Evolutionary conservation across 2,888 invertebrate species (phyloP).

Genomic region (Mesoligia furuncula): DNA sequence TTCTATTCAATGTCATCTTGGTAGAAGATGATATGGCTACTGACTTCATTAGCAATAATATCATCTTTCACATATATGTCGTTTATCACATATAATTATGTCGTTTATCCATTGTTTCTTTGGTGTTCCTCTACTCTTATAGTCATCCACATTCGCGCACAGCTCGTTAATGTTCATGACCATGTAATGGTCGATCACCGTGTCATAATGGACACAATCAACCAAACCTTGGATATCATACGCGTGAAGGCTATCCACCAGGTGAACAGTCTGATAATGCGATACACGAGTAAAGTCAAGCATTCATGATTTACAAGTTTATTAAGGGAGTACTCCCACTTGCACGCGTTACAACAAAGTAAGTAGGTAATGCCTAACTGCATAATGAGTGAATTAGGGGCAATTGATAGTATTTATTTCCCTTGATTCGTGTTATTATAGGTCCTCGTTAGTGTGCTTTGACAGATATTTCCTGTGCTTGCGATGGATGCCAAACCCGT

Average conservation of each 20-base stretch:
- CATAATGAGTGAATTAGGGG: not conserved
- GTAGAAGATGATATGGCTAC: not conserved
- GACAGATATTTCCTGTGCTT: conserved; percentile 3
- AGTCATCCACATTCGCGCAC: not conserved
- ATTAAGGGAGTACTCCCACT: not conserved
- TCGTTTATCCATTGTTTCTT: too few relatives aligned
- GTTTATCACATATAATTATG: too few relatives aligned
- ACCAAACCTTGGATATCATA: not conserved
- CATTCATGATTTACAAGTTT: not conserved
- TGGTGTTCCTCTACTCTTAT: not conserved
- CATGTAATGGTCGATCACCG: not conserved
- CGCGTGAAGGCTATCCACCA: not conserved
- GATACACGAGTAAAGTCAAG: not conserved
- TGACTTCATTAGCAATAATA: not conserved
- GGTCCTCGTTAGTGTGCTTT: not conserved
- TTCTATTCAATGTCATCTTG: not conserved
- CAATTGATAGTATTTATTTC: conserved; percentile 6
- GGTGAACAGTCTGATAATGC: not conserved
- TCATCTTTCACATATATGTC: not conserved
- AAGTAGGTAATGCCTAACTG: not conserved
- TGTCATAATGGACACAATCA: not conserved
- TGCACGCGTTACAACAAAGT: not conserved
- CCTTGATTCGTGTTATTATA: not conserved
- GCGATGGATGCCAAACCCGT: not conserved
- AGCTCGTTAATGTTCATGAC: not conserved